Conservation (phyloP, 2,113 vertebrate species). For the Egretta garzetta region DNA sequence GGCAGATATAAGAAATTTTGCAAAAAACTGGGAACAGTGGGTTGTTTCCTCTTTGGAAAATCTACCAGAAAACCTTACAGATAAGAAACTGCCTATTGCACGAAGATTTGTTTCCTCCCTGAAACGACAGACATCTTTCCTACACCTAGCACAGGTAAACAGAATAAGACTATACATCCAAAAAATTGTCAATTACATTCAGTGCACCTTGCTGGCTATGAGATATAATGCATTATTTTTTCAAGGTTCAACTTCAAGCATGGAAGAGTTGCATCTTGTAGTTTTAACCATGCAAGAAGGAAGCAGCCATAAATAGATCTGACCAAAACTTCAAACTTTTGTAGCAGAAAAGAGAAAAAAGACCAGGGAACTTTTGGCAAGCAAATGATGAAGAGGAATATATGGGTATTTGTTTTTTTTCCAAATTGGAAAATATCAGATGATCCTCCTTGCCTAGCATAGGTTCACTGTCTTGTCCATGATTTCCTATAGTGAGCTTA, state of each 20-base stretch:
- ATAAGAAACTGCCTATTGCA: constrained; percentile 93
- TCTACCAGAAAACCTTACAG: constrained; percentile 88
- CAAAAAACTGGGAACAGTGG: constrained; percentile 99
- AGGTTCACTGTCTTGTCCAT: neutral
- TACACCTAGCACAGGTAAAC: constrained; percentile 94
- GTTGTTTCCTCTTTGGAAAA: constrained; percentile 94
- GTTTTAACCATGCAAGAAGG: neutral
- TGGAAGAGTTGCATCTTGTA: neutral
- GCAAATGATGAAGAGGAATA: neutral
- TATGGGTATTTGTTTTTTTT: neutral
- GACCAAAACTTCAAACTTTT: neutral
- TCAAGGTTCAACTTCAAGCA: neutral
- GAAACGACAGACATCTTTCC: constrained; percentile 94
- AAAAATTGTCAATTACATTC: neutral
- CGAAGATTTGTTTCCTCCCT: constrained; percentile 93
- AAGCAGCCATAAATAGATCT: neutral
- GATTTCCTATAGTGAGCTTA: neutral
- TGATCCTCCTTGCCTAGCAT: neutral
- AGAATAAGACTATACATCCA: neutral
- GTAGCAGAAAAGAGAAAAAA: neutral
- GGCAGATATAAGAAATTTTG: constrained; percentile 95
- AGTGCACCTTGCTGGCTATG: neutral
- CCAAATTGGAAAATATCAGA: neutral
- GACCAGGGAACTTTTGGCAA: neutral
- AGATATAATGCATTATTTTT: neutral